Base-by-base conservation (phyloP, 2,888 invertebrate genomes). In the Zaprionus lineosus region DNA sequence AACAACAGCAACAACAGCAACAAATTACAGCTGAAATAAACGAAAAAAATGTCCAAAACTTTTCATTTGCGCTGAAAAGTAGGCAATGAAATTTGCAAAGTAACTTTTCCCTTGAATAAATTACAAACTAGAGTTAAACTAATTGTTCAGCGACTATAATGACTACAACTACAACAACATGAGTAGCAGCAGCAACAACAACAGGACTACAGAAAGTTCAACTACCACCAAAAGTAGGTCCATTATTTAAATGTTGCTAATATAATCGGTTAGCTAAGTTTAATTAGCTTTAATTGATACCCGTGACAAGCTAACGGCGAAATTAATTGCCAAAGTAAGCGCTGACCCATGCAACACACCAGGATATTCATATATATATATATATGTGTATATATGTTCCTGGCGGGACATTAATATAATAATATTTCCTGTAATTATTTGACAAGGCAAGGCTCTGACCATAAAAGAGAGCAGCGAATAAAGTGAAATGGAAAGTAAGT, bases 281-380 rank as follows among this genome's bases (percentile, higher is more conserved):
- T 28, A 4, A 31, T 61, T 65, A 37, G 39, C 21, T 56, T 58
- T 65, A 61, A 59, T 56, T 70, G 60, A 66, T 74, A 69, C 72
- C 74, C 82, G 78, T 78, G 78, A 69, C 74, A 69, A 72, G 81
- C 74, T 36, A 33, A 8, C 40, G 31, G 43, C 24, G 34, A 50
- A 58, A 60, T 59, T 60, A 29, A 19, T 28, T 26, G 24, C 26
- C 31, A 40, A 19, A 26, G n/a, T 34, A 29, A 29, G 6, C 34
- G 19, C 19, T 19, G 19, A n/a, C n/a, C 5, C 19, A 19, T 19
- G 5, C 19, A 19, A 3, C 19, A 3, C 3, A 19, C 28, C 28
- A 9, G 9, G 3, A 6, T 9, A 28, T n/a, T 6, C 8, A n/a
- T 31, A 31, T 12, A 31, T 28, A 28, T 28, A 33, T 19, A 19